Evolutionary conservation across 2,797 vertebrate species (phyloP).

Genomic region (Nothura maculosa): DNA sequence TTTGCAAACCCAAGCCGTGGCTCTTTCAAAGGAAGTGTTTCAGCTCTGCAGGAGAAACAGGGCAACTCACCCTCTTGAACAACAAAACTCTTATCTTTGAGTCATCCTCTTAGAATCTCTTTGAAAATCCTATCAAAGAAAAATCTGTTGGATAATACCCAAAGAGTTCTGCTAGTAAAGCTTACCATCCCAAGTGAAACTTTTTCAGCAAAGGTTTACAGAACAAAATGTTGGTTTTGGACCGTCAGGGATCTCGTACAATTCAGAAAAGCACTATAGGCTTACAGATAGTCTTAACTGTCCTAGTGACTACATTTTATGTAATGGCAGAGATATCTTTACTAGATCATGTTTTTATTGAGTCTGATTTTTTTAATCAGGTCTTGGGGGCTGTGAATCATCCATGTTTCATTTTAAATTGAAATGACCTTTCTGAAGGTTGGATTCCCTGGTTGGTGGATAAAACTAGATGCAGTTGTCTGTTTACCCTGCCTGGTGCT

Average conservation of each 20-base stretch:
- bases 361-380: background rate
- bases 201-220: background rate
- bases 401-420: background rate
- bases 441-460: background rate
- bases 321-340: background rate
- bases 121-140: background rate
- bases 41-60: background rate
- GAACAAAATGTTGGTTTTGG: background rate
- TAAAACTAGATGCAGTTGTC: constrained; percentile 14
- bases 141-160: background rate
- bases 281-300: background rate
- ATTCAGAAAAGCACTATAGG: background rate
- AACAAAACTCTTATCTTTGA: background rate
- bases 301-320: background rate
- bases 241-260: background rate
- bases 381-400: background rate
- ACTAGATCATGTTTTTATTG: background rate
- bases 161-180: background rate
- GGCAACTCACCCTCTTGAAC: background rate
- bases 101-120: background rate
- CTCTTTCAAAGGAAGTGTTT: background rate
- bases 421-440: background rate
- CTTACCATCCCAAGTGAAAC: background rate
- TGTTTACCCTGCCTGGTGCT: background rate
- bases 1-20: background rate